These are phyloP conservation scores for Fragum whitleyi DNA, from an alignment of 2,888 invertebrate species.

Conservation along the genomic window DNA sequence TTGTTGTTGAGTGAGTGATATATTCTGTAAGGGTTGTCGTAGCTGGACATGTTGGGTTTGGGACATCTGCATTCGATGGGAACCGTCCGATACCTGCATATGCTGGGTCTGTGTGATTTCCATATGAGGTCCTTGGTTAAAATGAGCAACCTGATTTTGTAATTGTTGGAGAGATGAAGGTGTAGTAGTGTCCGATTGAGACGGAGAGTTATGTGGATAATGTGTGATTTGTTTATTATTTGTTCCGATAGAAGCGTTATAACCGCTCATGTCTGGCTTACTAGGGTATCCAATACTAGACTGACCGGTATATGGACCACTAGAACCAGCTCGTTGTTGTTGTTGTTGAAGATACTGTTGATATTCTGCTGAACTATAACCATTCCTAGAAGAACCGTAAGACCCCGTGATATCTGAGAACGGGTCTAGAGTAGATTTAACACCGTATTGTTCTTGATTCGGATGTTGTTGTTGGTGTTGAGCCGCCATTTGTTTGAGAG, in stretches of 20 bases:
- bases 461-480: slow-evolving; percentile 93
- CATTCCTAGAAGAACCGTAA: slow-evolving; percentile 54
- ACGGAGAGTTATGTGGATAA: slow-evolving; percentile 76
- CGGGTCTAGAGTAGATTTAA: slow-evolving; percentile 75
- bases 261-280: slow-evolving; percentile 36
- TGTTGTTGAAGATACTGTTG: slow-evolving; percentile 34
- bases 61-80: slow-evolving; percentile 79
- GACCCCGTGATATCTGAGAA: slow-evolving; percentile 65
- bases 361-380: slow-evolving; percentile 54
- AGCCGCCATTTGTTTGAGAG: slow-evolving; percentile 98
- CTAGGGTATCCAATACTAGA: slow-evolving; percentile 61
- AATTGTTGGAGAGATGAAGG: slow-evolving; percentile 81
- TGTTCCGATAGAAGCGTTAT: slow-evolving; percentile 48
- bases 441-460: slow-evolving; percentile 63
- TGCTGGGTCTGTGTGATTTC: slow-evolving; percentile 94
- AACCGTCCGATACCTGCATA: slow-evolving; percentile 85
- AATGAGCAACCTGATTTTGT: slow-evolving; percentile 87
- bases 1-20: slow-evolving; percentile 81
- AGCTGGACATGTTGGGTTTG: slow-evolving; percentile 82
- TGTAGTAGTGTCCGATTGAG: slow-evolving; percentile 61
- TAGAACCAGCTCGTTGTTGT: slow-evolving; percentile 42
- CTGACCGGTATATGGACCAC: slow-evolving; percentile 35
- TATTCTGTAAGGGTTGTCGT: slow-evolving; percentile 87
- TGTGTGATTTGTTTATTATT: slow-evolving; percentile 83
- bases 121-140: slow-evolving; percentile 91